Evolutionary conservation across 2,113 vertebrate genomes (phyloP), one percentile per base, ranked within the genome.

Genomic region (Megaleporinus macrocephalus): DNA sequence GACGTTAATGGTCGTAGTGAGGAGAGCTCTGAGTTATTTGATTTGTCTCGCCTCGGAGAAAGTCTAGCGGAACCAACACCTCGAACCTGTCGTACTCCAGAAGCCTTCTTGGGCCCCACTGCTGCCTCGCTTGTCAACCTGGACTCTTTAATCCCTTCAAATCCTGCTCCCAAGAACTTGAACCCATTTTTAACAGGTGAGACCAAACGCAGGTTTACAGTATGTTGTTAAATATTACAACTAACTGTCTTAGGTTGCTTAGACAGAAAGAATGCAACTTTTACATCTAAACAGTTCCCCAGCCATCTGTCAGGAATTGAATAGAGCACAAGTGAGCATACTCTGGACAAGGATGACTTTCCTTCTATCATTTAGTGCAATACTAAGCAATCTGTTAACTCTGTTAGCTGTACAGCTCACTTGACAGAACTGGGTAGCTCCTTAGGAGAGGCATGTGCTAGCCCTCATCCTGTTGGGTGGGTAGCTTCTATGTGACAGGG

Each of bases 101-200:
- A 99, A 86, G 88, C 96, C 1, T 99, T 99, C 90, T 93, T 99
- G 51, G 97, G 92, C 55, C 96, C 97, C 0, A 93, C 94, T 0
- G 97, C 94, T 26, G 97, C 96, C 72, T 96, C 97, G 0, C 89
- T 99, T 86, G 97, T 99, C 83, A 96, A 99, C 88, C 90, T 99
- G 84, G 96, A 98, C 62, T 94, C 89, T 9, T 81, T 99, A 89
- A 95, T 99, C 2, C 89, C 95, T 15, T 71, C 65, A 1, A 92
- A 95, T 69, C 83, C 90, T 0, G 81, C 88, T 20, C 80, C 93
- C 69, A 97, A 95, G 90, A 93, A 89, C 30, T 92, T 92, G 79
- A 99, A 99, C 89, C 98, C 98, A 18, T 99, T 99, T 87, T 89
- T 97, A 80, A 93, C 96, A 87, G 96, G 97, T 98, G 92, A 79